Evolutionary conservation across 2,797 vertebrate genomes (phyloP), one percentile per base, ranked within the genome.

Genomic region (Mormyrops attenuatus): DNA sequence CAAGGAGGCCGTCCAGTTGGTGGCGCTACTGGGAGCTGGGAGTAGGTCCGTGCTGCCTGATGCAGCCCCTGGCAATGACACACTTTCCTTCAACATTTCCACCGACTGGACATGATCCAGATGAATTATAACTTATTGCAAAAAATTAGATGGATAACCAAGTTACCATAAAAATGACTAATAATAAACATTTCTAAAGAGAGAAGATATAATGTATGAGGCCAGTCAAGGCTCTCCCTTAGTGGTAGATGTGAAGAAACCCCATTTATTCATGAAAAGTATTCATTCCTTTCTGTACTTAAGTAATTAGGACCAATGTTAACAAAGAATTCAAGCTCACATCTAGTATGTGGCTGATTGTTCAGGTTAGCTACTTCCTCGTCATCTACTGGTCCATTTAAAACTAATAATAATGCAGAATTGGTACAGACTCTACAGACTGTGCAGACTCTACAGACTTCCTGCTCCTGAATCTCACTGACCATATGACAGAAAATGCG

Each of bases 31-130:
- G 80, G 98, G 97, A 90, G 97, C 96, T 0, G 98, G 98, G 69
- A 99, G 96, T 88, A 99, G 96, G 93, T 99, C 98, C 1, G 97
- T 98, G 93, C 97, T 98, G 93, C 98, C 98, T 1, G 97, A 98
- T 82, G 97, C 97, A 85, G 98, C 97, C 92, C 98, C 98, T 99
- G 92, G 3, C 92, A 90, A 41, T 38, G 1, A 57, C 26, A 86
- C 44, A 50, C 47, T 17, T 44, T 41, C 41, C 41, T n/a, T 80
- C 38, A 80, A 30, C 15, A 80, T 80, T 41, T 44, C 17, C 66
- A 73, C 30, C 0, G 66, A 73, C 30, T 73, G 30, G 30, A 38
- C 66, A 38, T 38, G 38, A 73, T 5, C 66, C 66, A 73, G 66
- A 73, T 34, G 30, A 5, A 38, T 34, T 73, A 17, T 73, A 73